Conservation (phyloP, 2,797 vertebrate genomes). For the Typhlichthys subterraneus region DNA sequence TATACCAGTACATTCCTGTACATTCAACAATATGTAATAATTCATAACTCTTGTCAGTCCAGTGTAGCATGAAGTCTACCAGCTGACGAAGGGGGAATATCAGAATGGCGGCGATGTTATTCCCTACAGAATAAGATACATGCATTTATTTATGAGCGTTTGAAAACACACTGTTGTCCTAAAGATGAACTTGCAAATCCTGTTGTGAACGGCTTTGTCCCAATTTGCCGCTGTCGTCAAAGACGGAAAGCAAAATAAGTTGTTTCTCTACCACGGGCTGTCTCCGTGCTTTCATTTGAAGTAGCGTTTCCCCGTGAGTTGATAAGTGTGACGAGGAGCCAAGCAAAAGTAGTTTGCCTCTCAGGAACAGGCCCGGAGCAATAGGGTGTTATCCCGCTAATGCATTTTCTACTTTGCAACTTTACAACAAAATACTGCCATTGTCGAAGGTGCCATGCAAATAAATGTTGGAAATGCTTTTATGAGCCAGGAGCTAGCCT, state of each 20-base stretch:
- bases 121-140: not conserved
- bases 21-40: no score
- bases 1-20: no score
- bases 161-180: slow-evolving; percentile 16
- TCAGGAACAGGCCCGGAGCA: slow-evolving; percentile 58
- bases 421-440: slow-evolving; percentile 27
- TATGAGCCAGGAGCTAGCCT: slow-evolving; percentile 33
- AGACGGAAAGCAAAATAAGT: slow-evolving; percentile 51
- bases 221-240: slow-evolving; percentile 63
- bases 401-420: slow-evolving; percentile 58
- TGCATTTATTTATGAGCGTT: slow-evolving; percentile 4
- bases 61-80: no score
- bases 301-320: slow-evolving; percentile 39
- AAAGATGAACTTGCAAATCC: slow-evolving; percentile 44
- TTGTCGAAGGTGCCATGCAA: slow-evolving; percentile 26
- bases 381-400: slow-evolving; percentile 62
- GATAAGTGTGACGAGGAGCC: slow-evolving; percentile 65
- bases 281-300: slow-evolving; percentile 51
- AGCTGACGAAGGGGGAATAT: no score
- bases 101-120: not conserved
- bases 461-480: slow-evolving; percentile 25
- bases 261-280: slow-evolving; percentile 53
- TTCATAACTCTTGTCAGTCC: no score
- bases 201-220: slow-evolving; percentile 35
- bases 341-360: slow-evolving; percentile 30